Evolutionary conservation across 2,888 invertebrate species (phyloP).

Genomic region (Synergus japonicus): DNA sequence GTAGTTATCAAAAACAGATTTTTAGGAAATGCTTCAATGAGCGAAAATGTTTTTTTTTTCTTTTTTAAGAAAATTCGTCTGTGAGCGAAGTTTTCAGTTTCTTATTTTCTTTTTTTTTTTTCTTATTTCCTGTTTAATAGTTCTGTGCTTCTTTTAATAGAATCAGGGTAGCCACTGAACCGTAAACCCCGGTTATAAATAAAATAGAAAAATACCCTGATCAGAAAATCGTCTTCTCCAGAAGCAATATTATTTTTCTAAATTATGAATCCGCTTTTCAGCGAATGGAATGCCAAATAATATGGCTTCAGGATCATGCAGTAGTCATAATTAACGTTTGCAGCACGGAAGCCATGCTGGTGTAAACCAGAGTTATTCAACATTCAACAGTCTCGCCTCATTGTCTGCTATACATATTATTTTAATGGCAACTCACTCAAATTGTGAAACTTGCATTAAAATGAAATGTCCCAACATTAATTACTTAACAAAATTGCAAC

Average conservation of each 20-base stretch:
- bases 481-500: not conserved
- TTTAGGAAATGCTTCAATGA: not conserved
- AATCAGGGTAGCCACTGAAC: too few species aligned
- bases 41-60: too few species aligned
- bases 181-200: not conserved
- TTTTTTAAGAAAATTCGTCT: too few species aligned
- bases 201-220: not conserved
- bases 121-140: too few species aligned
- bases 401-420: not conserved
- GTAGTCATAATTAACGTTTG: conserved; percentile 35
- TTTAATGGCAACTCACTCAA: not conserved
- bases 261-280: conserved; percentile 18
- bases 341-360: conserved; percentile 20
- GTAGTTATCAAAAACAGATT: not conserved
- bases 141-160: too few species aligned
- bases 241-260: conserved; percentile 9
- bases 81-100: not conserved
- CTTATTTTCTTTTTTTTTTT: not conserved
- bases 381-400: conserved; percentile 19
- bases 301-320: conserved; percentile 38
- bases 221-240: not conserved
- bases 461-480: not conserved
- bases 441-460: not conserved
- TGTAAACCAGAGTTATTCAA: conserved; percentile 25
- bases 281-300: conserved; percentile 20